phyloP scores from a whole-genome alignment of 2,888 invertebrate species.

The Dasypolia templi region DNA sequence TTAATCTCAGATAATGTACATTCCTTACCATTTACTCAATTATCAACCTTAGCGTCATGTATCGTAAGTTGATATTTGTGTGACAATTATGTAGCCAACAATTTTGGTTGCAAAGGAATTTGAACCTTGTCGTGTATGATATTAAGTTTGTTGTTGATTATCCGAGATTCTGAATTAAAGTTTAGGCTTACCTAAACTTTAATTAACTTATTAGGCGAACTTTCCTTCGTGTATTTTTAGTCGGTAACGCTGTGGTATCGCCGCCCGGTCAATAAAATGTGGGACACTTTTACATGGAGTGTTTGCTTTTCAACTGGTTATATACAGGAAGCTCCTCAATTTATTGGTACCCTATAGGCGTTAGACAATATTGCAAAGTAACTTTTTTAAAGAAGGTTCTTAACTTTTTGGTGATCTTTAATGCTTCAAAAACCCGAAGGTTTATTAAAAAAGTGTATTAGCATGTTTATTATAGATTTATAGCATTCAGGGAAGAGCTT shows the following conservation, averaged over 20 bases:
- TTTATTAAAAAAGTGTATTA: constrained; percentile 2
- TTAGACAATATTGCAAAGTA: neutral
- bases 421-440: constrained; percentile 5
- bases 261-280: constrained; percentile 18
- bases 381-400: neutral
- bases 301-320: constrained; percentile 31
- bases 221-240: constrained; percentile 26
- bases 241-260: constrained; percentile 29
- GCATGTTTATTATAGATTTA: constrained; percentile 16
- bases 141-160: neutral
- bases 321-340: neutral
- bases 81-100: neutral
- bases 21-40: neutral
- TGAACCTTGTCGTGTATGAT: neutral
- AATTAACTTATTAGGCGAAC: no score
- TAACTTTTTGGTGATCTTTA: neutral
- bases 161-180: constrained; percentile 2
- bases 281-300: constrained; percentile 48
- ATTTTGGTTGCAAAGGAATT: neutral
- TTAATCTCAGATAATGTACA: neutral
- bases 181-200: no score
- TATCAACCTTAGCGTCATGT: neutral
- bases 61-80: neutral
- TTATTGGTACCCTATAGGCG: neutral
- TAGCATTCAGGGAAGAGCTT: neutral